Conservation (phyloP, 2,797 vertebrate genomes). For the Saxicola maurus region DNA sequence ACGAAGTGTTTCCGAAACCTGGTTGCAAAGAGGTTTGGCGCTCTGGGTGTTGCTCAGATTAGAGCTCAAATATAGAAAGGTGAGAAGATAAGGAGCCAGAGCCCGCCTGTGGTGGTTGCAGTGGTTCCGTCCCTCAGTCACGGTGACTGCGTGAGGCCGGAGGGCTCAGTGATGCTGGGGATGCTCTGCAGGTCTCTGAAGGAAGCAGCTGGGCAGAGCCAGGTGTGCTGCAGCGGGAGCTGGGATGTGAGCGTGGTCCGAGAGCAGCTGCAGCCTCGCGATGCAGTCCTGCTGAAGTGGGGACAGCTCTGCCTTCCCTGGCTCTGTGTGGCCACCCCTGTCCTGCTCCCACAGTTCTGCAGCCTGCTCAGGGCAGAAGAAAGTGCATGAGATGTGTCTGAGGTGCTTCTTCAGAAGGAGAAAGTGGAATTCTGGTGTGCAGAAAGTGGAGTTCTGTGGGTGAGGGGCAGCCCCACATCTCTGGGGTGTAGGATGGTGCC, state of each 20-base stretch:
- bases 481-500: not conserved
- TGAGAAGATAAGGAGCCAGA: not conserved
- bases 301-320: not conserved
- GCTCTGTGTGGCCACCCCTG: rapidly evolving
- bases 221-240: rapidly evolving
- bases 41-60: not conserved
- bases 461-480: rapidly evolving
- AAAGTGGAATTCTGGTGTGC: rapidly evolving
- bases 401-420: not conserved
- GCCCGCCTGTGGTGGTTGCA: not conserved
- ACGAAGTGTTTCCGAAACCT: not conserved
- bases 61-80: not conserved
- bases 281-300: rapidly evolving
- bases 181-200: not conserved
- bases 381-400: not conserved
- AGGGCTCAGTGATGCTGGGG: not conserved
- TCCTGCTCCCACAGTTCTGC: not conserved
- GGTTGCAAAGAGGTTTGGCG: not conserved
- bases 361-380: rapidly evolving
- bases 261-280: rapidly evolving
- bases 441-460: rapidly evolving
- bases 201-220: not conserved
- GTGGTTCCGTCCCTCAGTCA: rapidly evolving
- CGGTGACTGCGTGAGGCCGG: rapidly evolving
- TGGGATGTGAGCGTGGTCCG: rapidly evolving